Conservation (phyloP, 37 sponge, comb jelly and placozoan species). For the Aphrocallistes beatrix region DNA sequence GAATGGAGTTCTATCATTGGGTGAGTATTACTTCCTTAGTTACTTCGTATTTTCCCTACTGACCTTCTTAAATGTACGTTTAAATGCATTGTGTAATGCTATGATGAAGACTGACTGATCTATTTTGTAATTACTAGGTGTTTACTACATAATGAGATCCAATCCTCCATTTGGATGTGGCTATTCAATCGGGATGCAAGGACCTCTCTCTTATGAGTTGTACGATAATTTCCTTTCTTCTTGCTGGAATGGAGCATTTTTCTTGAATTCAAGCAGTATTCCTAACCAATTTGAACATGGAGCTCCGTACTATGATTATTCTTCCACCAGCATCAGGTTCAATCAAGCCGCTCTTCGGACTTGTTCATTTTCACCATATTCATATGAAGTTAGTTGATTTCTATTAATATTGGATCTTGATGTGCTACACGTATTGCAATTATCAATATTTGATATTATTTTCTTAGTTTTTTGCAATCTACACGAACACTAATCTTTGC, state of each 20-base stretch:
- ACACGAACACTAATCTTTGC: not conserved
- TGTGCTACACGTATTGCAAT: too few relatives aligned
- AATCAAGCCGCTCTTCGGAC: not conserved
- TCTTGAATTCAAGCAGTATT: too few relatives aligned
- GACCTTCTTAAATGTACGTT: not conserved
- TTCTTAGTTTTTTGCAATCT: not conserved
- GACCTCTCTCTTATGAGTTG: not conserved
- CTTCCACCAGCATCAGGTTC: too few relatives aligned
- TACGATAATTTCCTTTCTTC: too few relatives aligned
- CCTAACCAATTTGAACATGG: too few relatives aligned
- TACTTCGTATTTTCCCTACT: too few relatives aligned
- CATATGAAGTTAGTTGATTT: too few relatives aligned
- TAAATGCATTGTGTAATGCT: not conserved
- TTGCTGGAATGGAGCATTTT: too few relatives aligned
- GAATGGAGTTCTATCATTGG: conserved; percentile 2
- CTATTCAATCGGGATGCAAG: not conserved
- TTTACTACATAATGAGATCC: not conserved
- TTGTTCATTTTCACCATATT: not conserved
- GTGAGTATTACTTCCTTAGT: not conserved
- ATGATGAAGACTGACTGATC: not conserved
- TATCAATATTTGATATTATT: too few relatives aligned
- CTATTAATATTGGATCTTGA: too few relatives aligned
- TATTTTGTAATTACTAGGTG: not conserved
- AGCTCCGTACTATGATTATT: too few relatives aligned
- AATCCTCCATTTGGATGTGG: not conserved